Conservation (phyloP, 53 echinoderm and acorn worm genomes). For the Temnopleurus reevesii region DNA sequence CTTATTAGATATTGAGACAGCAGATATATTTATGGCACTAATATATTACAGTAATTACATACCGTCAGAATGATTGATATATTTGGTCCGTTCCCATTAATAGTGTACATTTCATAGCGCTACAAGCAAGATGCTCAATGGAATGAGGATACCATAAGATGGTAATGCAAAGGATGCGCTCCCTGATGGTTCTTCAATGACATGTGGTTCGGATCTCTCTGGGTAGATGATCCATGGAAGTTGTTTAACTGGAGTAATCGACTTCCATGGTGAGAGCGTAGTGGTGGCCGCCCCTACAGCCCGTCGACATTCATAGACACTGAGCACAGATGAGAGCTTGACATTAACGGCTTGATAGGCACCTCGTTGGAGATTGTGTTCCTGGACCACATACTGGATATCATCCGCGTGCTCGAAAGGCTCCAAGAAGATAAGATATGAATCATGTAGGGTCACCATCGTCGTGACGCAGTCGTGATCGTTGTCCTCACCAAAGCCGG, state of each 20-base stretch:
- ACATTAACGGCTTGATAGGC: background rate
- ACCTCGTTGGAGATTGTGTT: constrained; percentile 36
- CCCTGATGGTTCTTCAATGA: too few relatives aligned
- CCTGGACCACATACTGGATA: constrained; percentile 29
- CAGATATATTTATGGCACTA: background rate
- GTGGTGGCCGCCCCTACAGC: background rate
- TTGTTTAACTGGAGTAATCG: constrained; percentile 32
- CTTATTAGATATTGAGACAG: background rate
- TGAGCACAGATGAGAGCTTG: background rate
- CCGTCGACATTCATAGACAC: constrained; percentile 38
- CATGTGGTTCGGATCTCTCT: background rate
- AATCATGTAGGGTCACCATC: background rate
- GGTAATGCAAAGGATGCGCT: background rate
- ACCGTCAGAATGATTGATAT: background rate
- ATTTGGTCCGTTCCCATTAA: background rate
- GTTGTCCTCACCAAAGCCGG: constrained; percentile 39
- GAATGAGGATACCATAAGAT: background rate
- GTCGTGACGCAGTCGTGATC: constrained; percentile 43
- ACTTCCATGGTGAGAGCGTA: constrained; percentile 24
- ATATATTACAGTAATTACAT: background rate
- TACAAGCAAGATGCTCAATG: background rate
- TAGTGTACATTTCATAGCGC: background rate
- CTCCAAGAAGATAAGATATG: constrained; percentile 31
- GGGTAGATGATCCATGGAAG: constrained; percentile 24
- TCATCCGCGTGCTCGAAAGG: background rate